Percentiles rank a stretch among this genome's conserved stretches.
Evolutionary conservation across 1,140 invertebrate genomes (phyloP).

Genomic region (Zaprionus capensis): DNA sequence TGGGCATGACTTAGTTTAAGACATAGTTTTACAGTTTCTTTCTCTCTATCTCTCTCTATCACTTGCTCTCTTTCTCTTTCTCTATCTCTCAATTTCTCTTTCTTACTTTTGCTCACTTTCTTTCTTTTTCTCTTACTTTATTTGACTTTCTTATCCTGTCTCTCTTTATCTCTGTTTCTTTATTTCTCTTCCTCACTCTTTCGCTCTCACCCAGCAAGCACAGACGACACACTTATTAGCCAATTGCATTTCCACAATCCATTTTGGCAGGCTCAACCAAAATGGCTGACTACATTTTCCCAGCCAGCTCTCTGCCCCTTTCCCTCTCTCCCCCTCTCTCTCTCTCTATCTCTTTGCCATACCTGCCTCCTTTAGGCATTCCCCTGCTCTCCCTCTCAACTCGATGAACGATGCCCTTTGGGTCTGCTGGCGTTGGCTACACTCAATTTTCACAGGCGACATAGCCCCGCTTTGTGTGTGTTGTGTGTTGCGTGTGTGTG

Average conservation of each 20-base stretch:
- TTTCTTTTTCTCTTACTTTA: no score
- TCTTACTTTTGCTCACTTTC: neutral
- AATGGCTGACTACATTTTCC: slow-evolving; percentile 59
- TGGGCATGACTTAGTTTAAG: neutral
- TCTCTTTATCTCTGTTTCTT: neutral
- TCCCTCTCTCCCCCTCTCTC: no score
- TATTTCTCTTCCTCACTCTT: neutral
- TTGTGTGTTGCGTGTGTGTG: slow-evolving; percentile 14
- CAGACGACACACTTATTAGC: slow-evolving; percentile 35
- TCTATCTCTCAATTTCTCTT: neutral
- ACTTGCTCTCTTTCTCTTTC: neutral
- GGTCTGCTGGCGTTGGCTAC: slow-evolving; percentile 51
- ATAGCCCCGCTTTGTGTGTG: neutral
- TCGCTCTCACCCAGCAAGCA: neutral
- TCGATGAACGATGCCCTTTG: slow-evolving; percentile 53
- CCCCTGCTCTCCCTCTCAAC: neutral
- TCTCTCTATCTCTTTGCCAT: neutral
- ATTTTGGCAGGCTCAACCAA: slow-evolving; percentile 49
- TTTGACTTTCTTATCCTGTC: no score
- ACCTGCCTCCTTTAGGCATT: neutral
- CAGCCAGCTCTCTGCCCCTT: neutral
- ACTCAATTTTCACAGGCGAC: slow-evolving; percentile 75
- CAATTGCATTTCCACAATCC: slow-evolving; percentile 45
- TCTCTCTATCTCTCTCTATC: no score
- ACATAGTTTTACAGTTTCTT: neutral